Evolutionary conservation across 2,888 invertebrate species (phyloP).

Genomic region (Sinelater perroti): DNA sequence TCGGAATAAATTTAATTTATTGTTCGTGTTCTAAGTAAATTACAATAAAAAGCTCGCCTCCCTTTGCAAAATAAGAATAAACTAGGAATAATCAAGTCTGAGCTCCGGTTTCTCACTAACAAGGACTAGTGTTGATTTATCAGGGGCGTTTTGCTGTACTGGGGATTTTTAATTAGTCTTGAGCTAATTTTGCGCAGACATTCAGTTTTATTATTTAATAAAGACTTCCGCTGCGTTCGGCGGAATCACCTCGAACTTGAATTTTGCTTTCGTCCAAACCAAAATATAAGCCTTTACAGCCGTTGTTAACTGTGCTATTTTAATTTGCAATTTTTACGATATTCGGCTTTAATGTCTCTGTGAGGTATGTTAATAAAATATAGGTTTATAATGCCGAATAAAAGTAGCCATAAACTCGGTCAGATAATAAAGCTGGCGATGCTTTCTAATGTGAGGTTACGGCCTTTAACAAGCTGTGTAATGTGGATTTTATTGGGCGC

Average conservation of each 20-base stretch:
- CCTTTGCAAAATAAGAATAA: constrained; percentile 44
- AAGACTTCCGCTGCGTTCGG: constrained; percentile 39
- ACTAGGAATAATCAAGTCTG: constrained; percentile 47
- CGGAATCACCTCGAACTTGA: constrained; percentile 32
- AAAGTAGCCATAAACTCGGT: constrained; percentile 51
- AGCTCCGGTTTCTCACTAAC: constrained; percentile 43
- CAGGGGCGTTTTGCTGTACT: constrained; percentile 42
- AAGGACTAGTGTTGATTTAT: constrained; percentile 51
- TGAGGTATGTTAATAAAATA: constrained; percentile 50
- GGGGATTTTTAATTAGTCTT: constrained; percentile 53
- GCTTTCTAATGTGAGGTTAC: constrained; percentile 53
- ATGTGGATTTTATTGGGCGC: constrained; percentile 55
- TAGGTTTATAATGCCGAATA: constrained; percentile 51
- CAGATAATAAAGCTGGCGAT: constrained; percentile 50
- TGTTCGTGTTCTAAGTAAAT: constrained; percentile 42
- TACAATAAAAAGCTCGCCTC: constrained; percentile 41
- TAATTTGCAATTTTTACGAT: constrained; percentile 40
- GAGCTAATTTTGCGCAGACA: constrained; percentile 50
- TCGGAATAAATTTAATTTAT: constrained; percentile 45
- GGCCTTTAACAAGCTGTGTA: constrained; percentile 53
- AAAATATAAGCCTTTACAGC: constrained; percentile 37
- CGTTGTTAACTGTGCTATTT: constrained; percentile 36
- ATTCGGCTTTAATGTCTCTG: constrained; percentile 37
- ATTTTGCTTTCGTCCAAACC: constrained; percentile 29
- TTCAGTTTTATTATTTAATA: constrained; percentile 52